These are phyloP conservation scores for Esox masquinongy DNA, from an alignment of 2,797 vertebrate genomes.

Conservation along the genomic window DNA sequence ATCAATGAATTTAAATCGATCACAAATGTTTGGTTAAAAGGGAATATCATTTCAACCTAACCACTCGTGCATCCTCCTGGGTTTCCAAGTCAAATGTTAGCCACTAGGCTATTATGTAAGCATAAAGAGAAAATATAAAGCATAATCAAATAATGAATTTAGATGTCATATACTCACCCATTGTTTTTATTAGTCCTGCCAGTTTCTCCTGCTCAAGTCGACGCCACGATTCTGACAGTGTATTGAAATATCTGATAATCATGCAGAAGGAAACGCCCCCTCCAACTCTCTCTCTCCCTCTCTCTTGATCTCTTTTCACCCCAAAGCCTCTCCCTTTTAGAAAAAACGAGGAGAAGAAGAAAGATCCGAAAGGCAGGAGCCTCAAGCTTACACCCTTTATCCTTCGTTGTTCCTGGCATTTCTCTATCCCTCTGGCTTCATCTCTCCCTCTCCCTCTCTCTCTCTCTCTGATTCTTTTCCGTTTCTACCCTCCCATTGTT, in stretches of 20 bases:
- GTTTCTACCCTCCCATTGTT: slow-evolving; percentile 69
- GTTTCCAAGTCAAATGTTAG: neutral
- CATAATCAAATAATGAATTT: neutral
- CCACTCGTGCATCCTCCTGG: neutral
- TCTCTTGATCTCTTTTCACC: slow-evolving; percentile 33
- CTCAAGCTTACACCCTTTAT: slow-evolving; percentile 59
- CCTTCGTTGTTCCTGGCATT: slow-evolving; percentile 61
- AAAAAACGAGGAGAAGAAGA: slow-evolving; percentile 45
- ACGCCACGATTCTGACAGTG: slow-evolving; percentile 54
- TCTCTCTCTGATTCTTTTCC: slow-evolving; percentile 26
- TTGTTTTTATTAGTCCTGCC: slow-evolving; percentile 69
- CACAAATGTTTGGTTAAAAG: neutral
- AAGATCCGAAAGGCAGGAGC: slow-evolving; percentile 59
- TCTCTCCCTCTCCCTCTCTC: slow-evolving; percentile 20
- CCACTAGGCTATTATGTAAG: neutral
- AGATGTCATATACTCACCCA: slow-evolving; percentile 52
- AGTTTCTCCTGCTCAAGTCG: slow-evolving; percentile 57
- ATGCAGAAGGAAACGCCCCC: slow-evolving; percentile 72
- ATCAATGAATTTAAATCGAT: neutral
- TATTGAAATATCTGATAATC: slow-evolving; percentile 70
- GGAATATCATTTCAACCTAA: neutral
- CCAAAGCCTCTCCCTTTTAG: slow-evolving; percentile 31
- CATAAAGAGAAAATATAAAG: neutral
- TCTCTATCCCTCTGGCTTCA: slow-evolving; percentile 17
- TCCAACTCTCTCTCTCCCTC: slow-evolving; percentile 47